Evolutionary conservation across 2,113 vertebrate genomes (phyloP).

Genomic region (Colaptes auratus): DNA sequence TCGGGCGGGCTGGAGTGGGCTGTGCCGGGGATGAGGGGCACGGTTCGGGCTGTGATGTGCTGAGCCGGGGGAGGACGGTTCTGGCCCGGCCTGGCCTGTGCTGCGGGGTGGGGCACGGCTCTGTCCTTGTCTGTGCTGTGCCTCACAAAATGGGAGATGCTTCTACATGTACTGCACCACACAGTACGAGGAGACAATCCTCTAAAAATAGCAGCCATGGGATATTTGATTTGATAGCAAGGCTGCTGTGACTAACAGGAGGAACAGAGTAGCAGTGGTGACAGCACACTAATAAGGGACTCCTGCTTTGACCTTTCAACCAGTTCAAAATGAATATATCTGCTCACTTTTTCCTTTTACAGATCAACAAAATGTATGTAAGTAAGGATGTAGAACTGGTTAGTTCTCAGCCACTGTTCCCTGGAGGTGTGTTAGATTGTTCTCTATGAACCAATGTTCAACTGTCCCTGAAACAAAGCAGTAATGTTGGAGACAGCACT

Average conservation of each 20-base stretch:
- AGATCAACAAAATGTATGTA: neutral
- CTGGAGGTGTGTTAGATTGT: neutral
- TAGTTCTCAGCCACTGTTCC: fast-evolving
- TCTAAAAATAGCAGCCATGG: constrained; percentile 56
- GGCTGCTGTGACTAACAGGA: constrained; percentile 29
- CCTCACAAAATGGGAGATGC: constrained; percentile 11
- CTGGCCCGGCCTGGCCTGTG: no score
- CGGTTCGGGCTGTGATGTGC: no score
- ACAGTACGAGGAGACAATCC: neutral
- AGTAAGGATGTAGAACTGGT: neutral
- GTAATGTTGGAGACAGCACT: neutral
- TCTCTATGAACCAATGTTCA: neutral
- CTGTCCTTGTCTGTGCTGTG: neutral
- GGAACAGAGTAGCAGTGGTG: constrained; percentile 42
- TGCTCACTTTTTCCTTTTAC: neutral
- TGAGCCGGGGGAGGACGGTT: no score
- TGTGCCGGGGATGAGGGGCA: no score
- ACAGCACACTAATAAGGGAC: neutral
- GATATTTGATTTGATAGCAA: neutral
- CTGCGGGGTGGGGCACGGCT: no score
- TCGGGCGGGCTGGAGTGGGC: no score
- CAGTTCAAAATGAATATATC: neutral
- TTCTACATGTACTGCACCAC: neutral
- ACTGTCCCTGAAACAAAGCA: neutral
- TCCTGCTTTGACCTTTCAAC: constrained; percentile 47